Percentiles rank a stretch among this genome's conserved stretches.
These are phyloP conservation scores for Hypselothyrea guttata DNA, from an alignment of 2,888 invertebrate species.

Conservation along the genomic window DNA sequence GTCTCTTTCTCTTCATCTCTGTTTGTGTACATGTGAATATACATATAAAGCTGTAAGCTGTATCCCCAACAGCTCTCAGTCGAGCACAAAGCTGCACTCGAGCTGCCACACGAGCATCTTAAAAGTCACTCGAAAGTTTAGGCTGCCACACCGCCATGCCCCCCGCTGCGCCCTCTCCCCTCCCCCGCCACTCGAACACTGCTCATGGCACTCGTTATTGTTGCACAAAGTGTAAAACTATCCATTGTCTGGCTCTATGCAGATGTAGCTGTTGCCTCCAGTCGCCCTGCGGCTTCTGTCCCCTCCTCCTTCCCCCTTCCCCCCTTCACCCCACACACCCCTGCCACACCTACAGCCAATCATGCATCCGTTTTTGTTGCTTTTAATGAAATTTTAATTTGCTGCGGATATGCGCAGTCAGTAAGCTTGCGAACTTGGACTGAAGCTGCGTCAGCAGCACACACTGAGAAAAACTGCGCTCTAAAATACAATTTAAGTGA, in stretches of 20 bases:
- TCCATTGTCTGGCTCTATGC: conserved; percentile 42
- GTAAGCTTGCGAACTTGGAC: conserved; percentile 64
- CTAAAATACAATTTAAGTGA: too few species aligned
- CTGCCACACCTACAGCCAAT: conserved; percentile 11
- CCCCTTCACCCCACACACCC: too few species aligned
- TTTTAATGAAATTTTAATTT: conserved; percentile 79
- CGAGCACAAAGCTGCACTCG: conserved; percentile 44
- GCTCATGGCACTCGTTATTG: conserved; percentile 21
- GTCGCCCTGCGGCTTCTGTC: neutral
- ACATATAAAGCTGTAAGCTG: conserved; percentile 8
- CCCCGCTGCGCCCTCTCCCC: neutral
- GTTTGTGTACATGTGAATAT: conserved; percentile 1
- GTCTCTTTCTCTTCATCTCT: conserved; percentile 7
- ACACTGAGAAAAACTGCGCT: too few species aligned
- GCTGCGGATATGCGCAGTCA: conserved; percentile 78
- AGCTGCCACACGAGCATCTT: conserved; percentile 54
- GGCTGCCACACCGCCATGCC: conserved; percentile 19
- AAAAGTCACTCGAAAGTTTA: conserved; percentile 57
- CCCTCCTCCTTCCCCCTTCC: too few species aligned
- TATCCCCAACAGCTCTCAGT: conserved; percentile 22
- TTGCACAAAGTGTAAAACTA: conserved; percentile 57
- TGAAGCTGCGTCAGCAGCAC: conserved; percentile 31
- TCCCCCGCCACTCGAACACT: neutral
- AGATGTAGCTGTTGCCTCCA: conserved; percentile 21
- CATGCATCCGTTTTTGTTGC: conserved; percentile 53